These are phyloP conservation scores for Rhipidura dahli DNA, from an alignment of 2,113 vertebrate genomes.

Conservation along the genomic window DNA sequence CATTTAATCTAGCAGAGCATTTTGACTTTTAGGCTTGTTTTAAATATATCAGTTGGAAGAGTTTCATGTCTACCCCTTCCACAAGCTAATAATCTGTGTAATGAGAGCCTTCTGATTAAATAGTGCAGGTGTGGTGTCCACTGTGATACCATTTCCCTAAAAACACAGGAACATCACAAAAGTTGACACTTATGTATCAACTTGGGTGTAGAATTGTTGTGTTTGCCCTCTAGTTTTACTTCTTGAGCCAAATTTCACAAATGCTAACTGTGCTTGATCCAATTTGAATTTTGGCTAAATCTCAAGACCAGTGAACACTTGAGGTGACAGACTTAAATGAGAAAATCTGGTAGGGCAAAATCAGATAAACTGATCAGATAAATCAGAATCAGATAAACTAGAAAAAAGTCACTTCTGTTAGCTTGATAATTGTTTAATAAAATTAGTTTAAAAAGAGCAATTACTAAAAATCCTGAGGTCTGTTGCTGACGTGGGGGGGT, in stretches of 20 bases:
- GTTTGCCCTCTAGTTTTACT: not conserved
- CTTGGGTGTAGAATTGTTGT: not conserved
- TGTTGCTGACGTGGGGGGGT: not conserved
- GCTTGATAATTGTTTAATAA: not conserved
- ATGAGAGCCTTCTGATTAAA: not conserved
- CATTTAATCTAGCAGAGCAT: not conserved
- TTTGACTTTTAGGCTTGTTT: not conserved
- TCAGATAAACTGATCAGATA: too few species aligned
- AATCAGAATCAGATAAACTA: rapidly evolving
- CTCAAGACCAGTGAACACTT: not conserved
- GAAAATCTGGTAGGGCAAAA: not conserved
- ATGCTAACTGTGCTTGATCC: not conserved
- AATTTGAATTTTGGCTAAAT: not conserved
- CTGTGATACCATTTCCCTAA: not conserved
- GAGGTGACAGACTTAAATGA: not conserved
- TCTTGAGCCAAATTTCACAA: not conserved
- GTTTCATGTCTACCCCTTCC: not conserved
- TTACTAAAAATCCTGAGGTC: not conserved
- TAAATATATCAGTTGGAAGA: not conserved
- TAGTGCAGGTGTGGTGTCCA: not conserved
- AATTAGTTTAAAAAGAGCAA: not conserved
- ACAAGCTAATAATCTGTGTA: not conserved
- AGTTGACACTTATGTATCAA: rapidly evolving
- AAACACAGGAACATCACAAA: not conserved
- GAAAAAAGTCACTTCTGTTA: not conserved